Percentiles rank a stretch among this genome's conserved stretches.
Evolutionary conservation across 2,113 vertebrate genomes (phyloP).

Genomic region (Aphyosemion australe): DNA sequence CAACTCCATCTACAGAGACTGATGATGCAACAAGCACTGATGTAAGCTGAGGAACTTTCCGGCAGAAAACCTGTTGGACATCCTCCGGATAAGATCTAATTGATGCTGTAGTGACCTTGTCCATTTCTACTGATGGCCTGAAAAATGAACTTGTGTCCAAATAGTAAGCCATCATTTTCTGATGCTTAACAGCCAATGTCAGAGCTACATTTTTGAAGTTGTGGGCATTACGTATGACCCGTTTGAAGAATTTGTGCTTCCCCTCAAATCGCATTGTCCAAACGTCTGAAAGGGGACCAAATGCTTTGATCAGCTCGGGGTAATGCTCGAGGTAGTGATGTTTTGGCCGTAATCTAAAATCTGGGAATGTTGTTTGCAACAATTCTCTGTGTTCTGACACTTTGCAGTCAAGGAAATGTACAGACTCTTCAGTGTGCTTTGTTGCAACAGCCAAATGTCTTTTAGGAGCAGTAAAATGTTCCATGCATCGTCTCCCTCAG

Average conservation of each 20-base stretch:
- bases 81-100: slow-evolving; percentile 13
- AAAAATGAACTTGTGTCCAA: slow-evolving; percentile 15
- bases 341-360: too few relatives aligned
- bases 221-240: neutral
- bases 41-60: slow-evolving; percentile 7
- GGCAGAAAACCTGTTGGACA: slow-evolving; percentile 3
- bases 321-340: too few relatives aligned
- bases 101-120: slow-evolving; percentile 6
- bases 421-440: too few relatives aligned
- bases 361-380: too few relatives aligned
- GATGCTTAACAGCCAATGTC: slow-evolving; percentile 3
- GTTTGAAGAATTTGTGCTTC: slow-evolving; percentile 1
- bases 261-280: too few relatives aligned
- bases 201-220: slow-evolving; percentile 18
- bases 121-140: slow-evolving; percentile 3
- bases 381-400: too few relatives aligned
- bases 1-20: slow-evolving; percentile 2
- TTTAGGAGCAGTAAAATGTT: too few relatives aligned
- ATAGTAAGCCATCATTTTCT: slow-evolving; percentile 6
- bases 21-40: slow-evolving; percentile 10
- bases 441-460: too few relatives aligned
- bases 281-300: too few relatives aligned
- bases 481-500: too few relatives aligned
- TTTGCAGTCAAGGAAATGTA: too few relatives aligned
- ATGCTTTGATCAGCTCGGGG: too few relatives aligned